A percentile compares a stretch with the other conserved stretches of the same genome.
Conservation (phyloP, 2,113 vertebrate genomes). For the Mandrillus leucophaeus region DNA sequence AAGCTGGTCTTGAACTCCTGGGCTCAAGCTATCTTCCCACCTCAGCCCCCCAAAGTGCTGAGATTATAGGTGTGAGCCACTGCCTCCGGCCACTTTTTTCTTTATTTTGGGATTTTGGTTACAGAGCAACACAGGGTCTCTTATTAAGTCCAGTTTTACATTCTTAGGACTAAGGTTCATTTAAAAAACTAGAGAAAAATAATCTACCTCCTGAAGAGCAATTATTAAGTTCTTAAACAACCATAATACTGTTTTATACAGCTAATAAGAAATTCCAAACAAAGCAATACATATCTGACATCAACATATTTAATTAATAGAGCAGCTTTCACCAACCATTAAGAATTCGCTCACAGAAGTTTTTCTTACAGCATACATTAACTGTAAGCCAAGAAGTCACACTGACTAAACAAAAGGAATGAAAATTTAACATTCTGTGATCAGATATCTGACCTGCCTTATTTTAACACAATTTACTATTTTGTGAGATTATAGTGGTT, state of each 20-base stretch:
- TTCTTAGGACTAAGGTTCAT: not conserved
- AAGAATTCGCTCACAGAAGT: not conserved
- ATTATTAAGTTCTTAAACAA: slow-evolving; percentile 44
- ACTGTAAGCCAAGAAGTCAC: slow-evolving; percentile 14
- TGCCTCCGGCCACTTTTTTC: not conserved
- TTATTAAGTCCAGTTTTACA: slow-evolving; percentile 50
- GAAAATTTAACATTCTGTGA: slow-evolving; percentile 1
- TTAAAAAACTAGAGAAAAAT: slow-evolving; percentile 41
- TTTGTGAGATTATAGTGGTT: not conserved
- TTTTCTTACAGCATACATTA: slow-evolving; percentile 9
- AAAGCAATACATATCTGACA: slow-evolving; percentile 11
- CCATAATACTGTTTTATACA: slow-evolving; percentile 6
- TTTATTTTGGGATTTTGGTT: slow-evolving; percentile 41
- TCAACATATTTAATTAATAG: not conserved
- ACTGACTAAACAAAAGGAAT: slow-evolving; percentile 30
- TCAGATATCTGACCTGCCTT: not conserved
- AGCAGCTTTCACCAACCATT: slow-evolving; percentile 1
- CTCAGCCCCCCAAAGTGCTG: too few species aligned
- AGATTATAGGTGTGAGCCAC: too few species aligned
- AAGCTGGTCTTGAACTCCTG: too few species aligned
- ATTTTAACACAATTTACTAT: not conserved
- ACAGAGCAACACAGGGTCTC: not conserved
- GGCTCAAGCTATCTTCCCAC: too few species aligned
- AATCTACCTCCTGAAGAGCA: not conserved
- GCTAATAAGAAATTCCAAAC: slow-evolving; percentile 46